Base-by-base conservation (phyloP, 2,113 vertebrate genomes). In the Myocastor coypus region DNA sequence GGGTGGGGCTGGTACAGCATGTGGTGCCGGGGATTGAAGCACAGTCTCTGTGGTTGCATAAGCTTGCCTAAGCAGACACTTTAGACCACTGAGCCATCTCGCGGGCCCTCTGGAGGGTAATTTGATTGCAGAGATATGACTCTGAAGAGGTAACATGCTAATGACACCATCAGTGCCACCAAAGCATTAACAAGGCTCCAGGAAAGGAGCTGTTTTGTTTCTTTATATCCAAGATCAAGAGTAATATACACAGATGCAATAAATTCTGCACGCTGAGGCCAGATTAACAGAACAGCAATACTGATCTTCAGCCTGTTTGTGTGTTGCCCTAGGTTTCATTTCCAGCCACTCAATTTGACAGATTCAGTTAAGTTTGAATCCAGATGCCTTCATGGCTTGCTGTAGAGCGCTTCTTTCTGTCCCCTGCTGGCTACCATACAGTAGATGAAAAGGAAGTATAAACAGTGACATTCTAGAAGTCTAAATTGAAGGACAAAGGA, bases 61-160 rank as follows among this genome's bases (percentile, higher is more conserved):
- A 46, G 46, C 46, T 46, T 46, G 4, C 46, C 46, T 46, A 46
- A 46, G 46, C 46, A 46, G 46, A 8, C 8, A 8, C 46, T 46
- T 46, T 46, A 8, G 46, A 46, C 46, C 46, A 46, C 4, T 46
- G 46, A 46, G 46, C 46, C 46, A 46, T 46, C 46, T 46, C 8
- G 46, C 46, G 4, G 46, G 46, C 46, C 46, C 71, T 90, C 55
- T 91, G 69, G 34, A 90, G 87, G 71, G 59, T 93, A 89, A 95
- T 97, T 95, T 66, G 42, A 93, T 94, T 93, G 73, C 50, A 89
- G n/a, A 94, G 37, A 52, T 87, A 89, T 78, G 91, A 68, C 91
- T 97, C 84, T 94, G 89, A 95, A 93, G 89, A 97, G 26, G 9
- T 81, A 96, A 94, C 89, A 91, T 66, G 83, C 55, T 88, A 96